These are phyloP conservation scores for Manduca sexta DNA, from an alignment of 1,140 invertebrate genomes.

Conservation along the genomic window DNA sequence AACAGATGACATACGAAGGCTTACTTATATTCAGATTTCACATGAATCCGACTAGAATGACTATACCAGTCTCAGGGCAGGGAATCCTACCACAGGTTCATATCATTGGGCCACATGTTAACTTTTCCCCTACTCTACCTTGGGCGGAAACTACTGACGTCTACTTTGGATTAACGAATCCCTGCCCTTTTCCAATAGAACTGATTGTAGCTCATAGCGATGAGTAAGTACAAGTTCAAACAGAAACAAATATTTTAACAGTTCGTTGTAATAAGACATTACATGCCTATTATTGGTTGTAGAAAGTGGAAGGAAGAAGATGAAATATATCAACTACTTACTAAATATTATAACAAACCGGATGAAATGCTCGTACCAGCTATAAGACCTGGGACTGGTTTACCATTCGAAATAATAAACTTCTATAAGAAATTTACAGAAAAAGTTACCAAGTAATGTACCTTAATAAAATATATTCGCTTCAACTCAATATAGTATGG, in stretches of 20 bases:
- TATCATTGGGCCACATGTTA: slow-evolving; percentile 50
- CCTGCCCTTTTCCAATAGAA: slow-evolving; percentile 62
- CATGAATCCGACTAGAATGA: slow-evolving; percentile 61
- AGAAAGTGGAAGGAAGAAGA: slow-evolving; percentile 64
- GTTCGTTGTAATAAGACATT: too few species aligned
- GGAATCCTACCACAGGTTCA: slow-evolving; percentile 55
- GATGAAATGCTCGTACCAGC: slow-evolving; percentile 56
- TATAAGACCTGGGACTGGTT: slow-evolving; percentile 38
- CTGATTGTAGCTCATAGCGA: slow-evolving; percentile 60
- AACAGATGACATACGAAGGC: slow-evolving; percentile 54
- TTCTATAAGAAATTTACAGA: slow-evolving; percentile 44
- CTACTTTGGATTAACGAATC: slow-evolving; percentile 60
- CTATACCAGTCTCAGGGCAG: slow-evolving; percentile 48
- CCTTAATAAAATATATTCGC: neutral
- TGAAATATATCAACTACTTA: slow-evolving; percentile 47
- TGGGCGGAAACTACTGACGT: slow-evolving; percentile 53
- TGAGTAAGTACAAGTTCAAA: slow-evolving; percentile 33
- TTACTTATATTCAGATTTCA: slow-evolving; percentile 58
- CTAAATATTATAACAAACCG: slow-evolving; percentile 58
- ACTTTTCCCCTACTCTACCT: slow-evolving; percentile 51
- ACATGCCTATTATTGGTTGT: too few species aligned
- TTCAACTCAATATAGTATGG: neutral
- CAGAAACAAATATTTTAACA: neutral
- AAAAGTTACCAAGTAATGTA: slow-evolving; percentile 45
- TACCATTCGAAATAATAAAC: slow-evolving; percentile 39